Evolutionary conservation across 2,113 vertebrate genomes (phyloP), one percentile per base, ranked within the genome.

Genomic region (Heliornis fulica): DNA sequence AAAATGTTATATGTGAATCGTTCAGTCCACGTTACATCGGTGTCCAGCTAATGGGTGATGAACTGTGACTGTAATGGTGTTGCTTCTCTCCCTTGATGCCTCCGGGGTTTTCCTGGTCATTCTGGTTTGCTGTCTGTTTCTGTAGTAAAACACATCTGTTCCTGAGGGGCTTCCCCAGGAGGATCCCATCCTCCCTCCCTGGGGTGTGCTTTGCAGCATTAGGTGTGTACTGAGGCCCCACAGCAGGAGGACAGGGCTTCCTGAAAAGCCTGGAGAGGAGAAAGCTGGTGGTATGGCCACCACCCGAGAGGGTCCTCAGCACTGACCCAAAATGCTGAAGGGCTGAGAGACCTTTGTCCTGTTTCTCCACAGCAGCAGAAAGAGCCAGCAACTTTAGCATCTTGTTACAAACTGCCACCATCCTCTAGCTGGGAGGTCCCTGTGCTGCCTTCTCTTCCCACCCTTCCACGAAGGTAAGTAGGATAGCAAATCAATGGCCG

Each of bases 21-120:
- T 66, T 71, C 23, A 50, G 76, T 93, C 28, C 60, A 77, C 78
- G 65, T 94, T 80, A 88, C 74, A 85, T 68, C 87, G 51, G 68
- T 60, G 65, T 66, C 61, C 75, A 50, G 71, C 50, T 88, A 89
- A 91, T 38, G 60, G 96, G 65, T 86, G 91, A 87, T 96, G 95
- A 90, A 60, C 72, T 92, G 85, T 90, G 91, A 81, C 83, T 92
- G 71, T 78, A 46, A 85, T 10, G 31, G 84, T 86, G 59, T 32
- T 93, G 56, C 93, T 95, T 94, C 70, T 95, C 89, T 84, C 76
- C 74, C 91, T 93, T 72, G 48, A 72, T 88, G 91, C 76, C 90
- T 87, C 66, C 20, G 83, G 90, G 78, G 63, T 93, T 96, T 96
- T 96, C 94, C 91, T 93, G 85, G 88, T 89, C 50, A 51, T 87